Base-by-base conservation (phyloP, 2,797 vertebrate species). In the Cetoscarus ocellatus region DNA sequence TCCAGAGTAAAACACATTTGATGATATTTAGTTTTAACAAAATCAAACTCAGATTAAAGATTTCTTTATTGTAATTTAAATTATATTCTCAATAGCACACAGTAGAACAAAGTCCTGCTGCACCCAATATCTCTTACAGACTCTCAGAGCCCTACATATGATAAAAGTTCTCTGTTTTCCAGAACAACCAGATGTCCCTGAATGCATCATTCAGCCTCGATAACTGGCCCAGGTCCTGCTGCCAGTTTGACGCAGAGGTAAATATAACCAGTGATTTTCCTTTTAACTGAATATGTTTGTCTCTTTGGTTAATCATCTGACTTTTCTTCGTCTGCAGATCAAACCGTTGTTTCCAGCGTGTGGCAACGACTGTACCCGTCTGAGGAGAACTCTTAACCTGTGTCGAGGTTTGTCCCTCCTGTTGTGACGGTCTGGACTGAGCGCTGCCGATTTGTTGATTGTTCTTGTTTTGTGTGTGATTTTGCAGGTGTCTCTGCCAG, bases 281-380 rank as follows among this genome's bases (percentile, higher is more conserved):
- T 11, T 13, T 4, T 3, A 18, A 3, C 11, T 49, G 3, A 7
- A 13, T 0, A 1, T 50, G 5, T 55, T 48, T 17, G 15, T 49
- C 8, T 9, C 2, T 8, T 11, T 39, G 13, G 0, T 3, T 36
- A 51, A 36, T 61, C 18, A 7, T 27, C 27, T 10, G 12, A 19
- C 5, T 13, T 17, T 63, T 70, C 56, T 84, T 59, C 17, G 5
- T 27, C 60, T 85, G 34, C 92, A 99, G 98, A 92, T 99, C 76
- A 95, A 95, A 83, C 96, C 97, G 0, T 88, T 94, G 67, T 97
- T 97, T 84, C 70, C 6, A 0, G 56, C 72, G 45, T 99, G 98
- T 89, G 82, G 62, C 3, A 91, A 92, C 5, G 95, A 97, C 93
- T 99, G 98, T 27, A 6, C 27, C 15, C 93, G 96, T 44, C 88